phyloP scores from a whole-genome alignment of 1,140 invertebrate genomes.

The Cyphomyrmex costatus region DNA sequence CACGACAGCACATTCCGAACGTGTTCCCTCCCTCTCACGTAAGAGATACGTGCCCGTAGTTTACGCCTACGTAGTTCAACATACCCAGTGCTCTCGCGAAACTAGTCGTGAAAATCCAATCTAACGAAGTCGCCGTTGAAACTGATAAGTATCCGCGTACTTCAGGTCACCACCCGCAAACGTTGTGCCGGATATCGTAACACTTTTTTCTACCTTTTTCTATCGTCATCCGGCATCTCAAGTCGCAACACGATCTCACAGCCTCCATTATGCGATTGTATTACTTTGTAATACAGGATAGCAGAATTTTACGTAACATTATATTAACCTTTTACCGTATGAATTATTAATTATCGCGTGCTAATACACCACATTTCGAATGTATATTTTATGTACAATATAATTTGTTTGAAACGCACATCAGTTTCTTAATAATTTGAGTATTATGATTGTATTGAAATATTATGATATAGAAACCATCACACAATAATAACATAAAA shows the following conservation, averaged over 20 bases:
- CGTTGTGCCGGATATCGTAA: constrained; percentile 23
- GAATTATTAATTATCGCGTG: constrained; percentile 21
- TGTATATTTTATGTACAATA: background rate
- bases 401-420: background rate
- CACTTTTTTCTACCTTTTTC: constrained; percentile 14
- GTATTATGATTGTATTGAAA: background rate
- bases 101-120: constrained; percentile 58
- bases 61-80: constrained; percentile 65
- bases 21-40: constrained; percentile 34
- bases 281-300: constrained; percentile 17
- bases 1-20: constrained; percentile 69
- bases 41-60: constrained; percentile 66
- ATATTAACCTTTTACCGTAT: constrained; percentile 1
- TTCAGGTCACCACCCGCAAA: constrained; percentile 38
- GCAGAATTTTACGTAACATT: constrained; percentile 38
- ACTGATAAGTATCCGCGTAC: constrained; percentile 54
- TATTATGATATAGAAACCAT: background rate
- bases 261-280: constrained; percentile 40
- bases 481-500: no score
- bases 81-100: constrained; percentile 45
- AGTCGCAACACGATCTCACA: constrained; percentile 33
- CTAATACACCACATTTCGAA: background rate
- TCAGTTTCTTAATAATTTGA: constrained; percentile 4
- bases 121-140: constrained; percentile 52
- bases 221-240: background rate